These are phyloP conservation scores for Clarias fuscus DNA, from an alignment of 2,797 vertebrate species.

Conservation along the genomic window DNA sequence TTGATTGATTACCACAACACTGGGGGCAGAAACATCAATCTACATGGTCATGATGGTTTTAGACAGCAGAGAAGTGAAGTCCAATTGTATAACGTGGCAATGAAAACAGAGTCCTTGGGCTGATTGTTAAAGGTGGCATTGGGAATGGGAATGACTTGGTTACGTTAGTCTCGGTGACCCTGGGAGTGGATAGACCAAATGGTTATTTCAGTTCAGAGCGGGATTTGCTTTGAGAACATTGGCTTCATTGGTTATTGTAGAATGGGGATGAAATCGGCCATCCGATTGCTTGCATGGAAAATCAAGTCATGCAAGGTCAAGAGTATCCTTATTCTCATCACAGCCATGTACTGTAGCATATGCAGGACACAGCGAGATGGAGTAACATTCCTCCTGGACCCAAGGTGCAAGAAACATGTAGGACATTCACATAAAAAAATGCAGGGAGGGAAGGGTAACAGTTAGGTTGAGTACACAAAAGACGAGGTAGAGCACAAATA, in stretches of 20 bases:
- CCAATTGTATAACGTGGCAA: background rate
- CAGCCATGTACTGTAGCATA: background rate
- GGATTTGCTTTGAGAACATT: background rate
- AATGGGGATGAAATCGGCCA: background rate
- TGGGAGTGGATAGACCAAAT: background rate
- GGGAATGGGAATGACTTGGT: background rate
- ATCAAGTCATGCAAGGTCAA: background rate
- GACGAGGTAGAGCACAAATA: background rate
- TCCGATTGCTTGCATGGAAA: background rate
- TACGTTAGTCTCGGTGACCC: background rate
- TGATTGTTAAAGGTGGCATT: background rate
- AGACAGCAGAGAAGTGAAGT: background rate
- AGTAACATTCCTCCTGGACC: background rate
- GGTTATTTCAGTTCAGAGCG: background rate
- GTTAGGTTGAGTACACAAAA: background rate
- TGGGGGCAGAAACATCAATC: background rate
- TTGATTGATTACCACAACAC: background rate
- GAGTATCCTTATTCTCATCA: background rate
- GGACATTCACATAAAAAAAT: background rate
- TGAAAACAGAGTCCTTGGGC: background rate
- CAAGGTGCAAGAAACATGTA: background rate
- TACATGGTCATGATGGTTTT: background rate
- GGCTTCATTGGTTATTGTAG: background rate
- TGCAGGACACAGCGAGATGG: background rate
- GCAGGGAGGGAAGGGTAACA: background rate